Conservation (phyloP, 2,797 vertebrate genomes). For the Amphiprion clarkii region DNA sequence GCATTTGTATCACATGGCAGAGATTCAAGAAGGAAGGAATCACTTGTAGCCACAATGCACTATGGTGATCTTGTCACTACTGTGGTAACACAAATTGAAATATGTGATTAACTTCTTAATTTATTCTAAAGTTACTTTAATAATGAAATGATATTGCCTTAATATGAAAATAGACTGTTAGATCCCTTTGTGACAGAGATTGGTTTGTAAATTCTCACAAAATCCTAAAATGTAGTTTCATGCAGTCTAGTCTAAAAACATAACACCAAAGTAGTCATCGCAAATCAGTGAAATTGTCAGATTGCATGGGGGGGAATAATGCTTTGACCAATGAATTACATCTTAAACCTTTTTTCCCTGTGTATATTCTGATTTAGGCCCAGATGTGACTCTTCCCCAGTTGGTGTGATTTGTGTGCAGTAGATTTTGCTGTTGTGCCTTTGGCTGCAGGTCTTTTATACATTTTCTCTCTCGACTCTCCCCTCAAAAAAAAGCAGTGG, state of each 20-base stretch:
- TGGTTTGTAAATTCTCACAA: neutral
- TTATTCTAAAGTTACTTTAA: slow-evolving; percentile 25
- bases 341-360: slow-evolving; percentile 1
- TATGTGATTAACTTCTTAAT: neutral
- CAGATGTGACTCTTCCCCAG: slow-evolving; percentile 16
- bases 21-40: neutral
- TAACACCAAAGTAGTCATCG: slow-evolving; percentile 41
- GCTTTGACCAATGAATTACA: slow-evolving; percentile 1
- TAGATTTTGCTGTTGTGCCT: slow-evolving; percentile 66
- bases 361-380: slow-evolving; percentile 37
- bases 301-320: neutral
- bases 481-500: neutral
- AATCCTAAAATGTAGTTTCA: slow-evolving; percentile 6
- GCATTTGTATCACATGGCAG: neutral
- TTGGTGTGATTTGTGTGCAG: slow-evolving; percentile 38
- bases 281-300: slow-evolving; percentile 14
- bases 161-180: slow-evolving; percentile 57
- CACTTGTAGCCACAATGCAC: neutral
- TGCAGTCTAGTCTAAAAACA: slow-evolving; percentile 15
- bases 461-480: neutral
- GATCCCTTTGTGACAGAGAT: slow-evolving; percentile 3
- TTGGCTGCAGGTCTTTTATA: slow-evolving; percentile 49
- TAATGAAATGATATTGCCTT: slow-evolving; percentile 57
- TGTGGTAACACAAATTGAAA: slow-evolving; percentile 10
- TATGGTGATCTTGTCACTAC: slow-evolving; percentile 8